Percentiles rank a stretch among this genome's conserved stretches.
These are phyloP conservation scores for Cinclus cinclus DNA, from an alignment of 2,113 vertebrate genomes.

Conservation along the genomic window DNA sequence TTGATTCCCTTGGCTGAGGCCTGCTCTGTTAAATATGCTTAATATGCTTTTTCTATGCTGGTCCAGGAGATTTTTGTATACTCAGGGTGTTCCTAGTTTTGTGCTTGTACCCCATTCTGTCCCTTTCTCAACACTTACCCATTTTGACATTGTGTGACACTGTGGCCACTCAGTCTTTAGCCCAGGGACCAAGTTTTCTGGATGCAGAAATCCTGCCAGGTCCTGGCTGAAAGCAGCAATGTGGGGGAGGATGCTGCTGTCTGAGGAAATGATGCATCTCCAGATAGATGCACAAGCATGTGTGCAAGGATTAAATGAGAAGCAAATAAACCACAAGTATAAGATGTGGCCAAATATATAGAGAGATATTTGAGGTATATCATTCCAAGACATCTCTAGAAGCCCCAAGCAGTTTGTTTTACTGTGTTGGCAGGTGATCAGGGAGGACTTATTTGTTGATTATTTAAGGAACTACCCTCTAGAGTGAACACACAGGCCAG, in stretches of 20 bases:
- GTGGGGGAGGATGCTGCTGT: not conserved
- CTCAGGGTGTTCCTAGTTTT: not conserved
- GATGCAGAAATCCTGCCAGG: not conserved
- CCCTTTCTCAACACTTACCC: not conserved
- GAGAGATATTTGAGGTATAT: not conserved
- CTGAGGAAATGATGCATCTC: not conserved
- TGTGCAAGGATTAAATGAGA: not conserved
- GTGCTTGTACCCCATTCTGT: not conserved
- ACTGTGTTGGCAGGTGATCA: not conserved
- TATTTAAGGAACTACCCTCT: not conserved
- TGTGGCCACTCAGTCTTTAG: not conserved
- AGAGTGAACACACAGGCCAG: not conserved
- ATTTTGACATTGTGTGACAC: not conserved
- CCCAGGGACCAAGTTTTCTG: not conserved
- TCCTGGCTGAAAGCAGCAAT: not conserved
- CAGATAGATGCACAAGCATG: not conserved
- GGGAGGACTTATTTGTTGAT: not conserved
- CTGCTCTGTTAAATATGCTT: rapidly evolving
- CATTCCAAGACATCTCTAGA: not conserved
- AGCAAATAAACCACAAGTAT: not conserved
- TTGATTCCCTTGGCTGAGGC: not conserved
- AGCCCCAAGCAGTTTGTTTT: not conserved
- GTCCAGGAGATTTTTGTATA: not conserved
- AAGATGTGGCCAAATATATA: not conserved
- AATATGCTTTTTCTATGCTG: rapidly evolving